Evolutionary conservation across 2,797 vertebrate species (phyloP), one percentile per base, ranked within the genome.

Genomic region (Gymnopithys bicolor): DNA sequence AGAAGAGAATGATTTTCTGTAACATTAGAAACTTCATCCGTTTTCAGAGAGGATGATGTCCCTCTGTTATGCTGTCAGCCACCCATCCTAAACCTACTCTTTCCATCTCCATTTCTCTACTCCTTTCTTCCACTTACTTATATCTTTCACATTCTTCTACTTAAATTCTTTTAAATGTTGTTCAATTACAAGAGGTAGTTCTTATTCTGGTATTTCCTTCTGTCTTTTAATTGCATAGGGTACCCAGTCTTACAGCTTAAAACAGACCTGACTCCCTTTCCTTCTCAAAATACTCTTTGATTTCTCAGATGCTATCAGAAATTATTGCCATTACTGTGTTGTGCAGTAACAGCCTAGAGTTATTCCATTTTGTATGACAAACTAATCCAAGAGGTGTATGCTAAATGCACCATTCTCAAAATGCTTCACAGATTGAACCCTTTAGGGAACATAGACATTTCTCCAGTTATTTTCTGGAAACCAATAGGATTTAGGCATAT

Each of bases 331-430:
- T 91, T 90, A 53, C 76, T 69, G 37, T 48, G 49, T 78, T 68
- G 56, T 81, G 62, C 18, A 53, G 30, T 55, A 81, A 33, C 77
- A 90, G 15, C 24, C 37, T 33, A 81, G 24, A 84, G n/a, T 83
- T 78, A 64, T 53, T 94, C 30, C 30, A 58, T 91, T 94, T 91
- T 92, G 70, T 84, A 68, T 48, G 69, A 78, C 69, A 93, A 62
- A 22, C 12, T 81, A 62, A 85, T 78, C 37, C 69, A 92, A 19
- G 21, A 71, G 46, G 17, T 86, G 18, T 53, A 55, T 89, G 30
- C 22, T 96, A 83, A 90, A 77, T 68, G 15, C 19, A 49, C 21
- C 32, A 51, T 51, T 67, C 43, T 55, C n/a, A 90, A 79, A 91
- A 71, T 70, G 4, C 22, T 75, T 93, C 89, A 94, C 69, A 93